These are phyloP conservation scores for Motacilla tschutschensis DNA, from an alignment of 2,113 vertebrate genomes.

Conservation along the genomic window DNA sequence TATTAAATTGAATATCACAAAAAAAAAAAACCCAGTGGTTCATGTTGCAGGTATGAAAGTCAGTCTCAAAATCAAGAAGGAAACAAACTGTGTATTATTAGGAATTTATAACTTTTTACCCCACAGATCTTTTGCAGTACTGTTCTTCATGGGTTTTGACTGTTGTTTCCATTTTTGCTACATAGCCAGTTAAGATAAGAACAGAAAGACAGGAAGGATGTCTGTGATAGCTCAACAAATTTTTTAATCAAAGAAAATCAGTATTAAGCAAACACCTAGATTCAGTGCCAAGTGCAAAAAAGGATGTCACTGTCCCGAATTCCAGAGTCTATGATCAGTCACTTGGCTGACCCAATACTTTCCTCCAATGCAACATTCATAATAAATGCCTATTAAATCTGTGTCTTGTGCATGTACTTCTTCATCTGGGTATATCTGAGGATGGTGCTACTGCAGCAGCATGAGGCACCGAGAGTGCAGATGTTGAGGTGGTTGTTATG, in stretches of 20 bases:
- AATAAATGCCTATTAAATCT: background rate
- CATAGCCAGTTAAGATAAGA: background rate
- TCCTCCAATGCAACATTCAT: accelerated
- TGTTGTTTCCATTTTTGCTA: background rate
- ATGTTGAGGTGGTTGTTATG: accelerated
- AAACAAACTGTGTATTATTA: background rate
- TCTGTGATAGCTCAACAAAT: background rate
- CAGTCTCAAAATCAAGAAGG: background rate
- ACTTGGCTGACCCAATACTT: background rate
- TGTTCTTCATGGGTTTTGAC: background rate
- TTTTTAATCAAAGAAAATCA: background rate
- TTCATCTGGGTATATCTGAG: background rate
- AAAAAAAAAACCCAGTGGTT: background rate
- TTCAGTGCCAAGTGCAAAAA: background rate
- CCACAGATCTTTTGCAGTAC: background rate
- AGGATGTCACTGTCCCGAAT: background rate
- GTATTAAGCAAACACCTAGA: background rate
- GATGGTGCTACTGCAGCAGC: accelerated
- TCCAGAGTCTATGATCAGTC: background rate
- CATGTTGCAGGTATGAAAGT: background rate
- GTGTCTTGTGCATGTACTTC: background rate
- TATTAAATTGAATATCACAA: background rate
- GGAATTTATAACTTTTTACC: background rate
- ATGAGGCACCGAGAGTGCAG: no score
- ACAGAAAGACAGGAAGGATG: background rate